Conservation (phyloP, 2,113 vertebrate genomes). For the Nycticorax nycticorax region DNA sequence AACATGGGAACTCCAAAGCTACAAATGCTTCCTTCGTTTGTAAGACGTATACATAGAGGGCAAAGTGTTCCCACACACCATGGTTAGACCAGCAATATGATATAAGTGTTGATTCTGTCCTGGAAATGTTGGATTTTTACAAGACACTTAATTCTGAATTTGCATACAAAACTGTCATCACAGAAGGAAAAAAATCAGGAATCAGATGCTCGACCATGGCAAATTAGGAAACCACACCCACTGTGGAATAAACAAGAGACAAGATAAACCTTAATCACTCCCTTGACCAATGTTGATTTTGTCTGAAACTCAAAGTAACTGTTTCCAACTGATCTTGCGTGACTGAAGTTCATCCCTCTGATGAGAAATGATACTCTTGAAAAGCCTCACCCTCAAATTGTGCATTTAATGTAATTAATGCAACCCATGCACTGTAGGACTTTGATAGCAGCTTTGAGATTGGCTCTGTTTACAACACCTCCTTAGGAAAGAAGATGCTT, state of each 20-base stretch:
- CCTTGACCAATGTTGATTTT: background rate
- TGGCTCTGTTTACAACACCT: background rate
- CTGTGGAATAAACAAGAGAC: background rate
- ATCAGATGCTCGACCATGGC: fast-evolving
- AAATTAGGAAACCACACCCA: background rate
- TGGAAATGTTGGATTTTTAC: background rate
- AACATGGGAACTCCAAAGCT: background rate
- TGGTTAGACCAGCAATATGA: background rate
- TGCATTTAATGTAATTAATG: background rate
- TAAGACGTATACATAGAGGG: background rate
- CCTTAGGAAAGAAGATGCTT: background rate
- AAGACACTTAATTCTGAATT: background rate
- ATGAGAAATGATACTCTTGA: background rate
- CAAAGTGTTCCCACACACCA: background rate
- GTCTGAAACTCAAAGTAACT: background rate
- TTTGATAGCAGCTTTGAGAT: background rate
- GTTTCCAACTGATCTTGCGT: background rate
- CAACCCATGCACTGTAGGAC: background rate
- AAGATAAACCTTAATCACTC: background rate
- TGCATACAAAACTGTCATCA: background rate
- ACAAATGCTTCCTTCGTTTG: background rate
- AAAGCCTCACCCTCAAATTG: background rate
- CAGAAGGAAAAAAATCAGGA: background rate
- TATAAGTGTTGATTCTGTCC: background rate
- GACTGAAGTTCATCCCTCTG: background rate